Base-by-base conservation (phyloP, 2,797 vertebrate genomes). In the Paedocypris micromegethes region DNA sequence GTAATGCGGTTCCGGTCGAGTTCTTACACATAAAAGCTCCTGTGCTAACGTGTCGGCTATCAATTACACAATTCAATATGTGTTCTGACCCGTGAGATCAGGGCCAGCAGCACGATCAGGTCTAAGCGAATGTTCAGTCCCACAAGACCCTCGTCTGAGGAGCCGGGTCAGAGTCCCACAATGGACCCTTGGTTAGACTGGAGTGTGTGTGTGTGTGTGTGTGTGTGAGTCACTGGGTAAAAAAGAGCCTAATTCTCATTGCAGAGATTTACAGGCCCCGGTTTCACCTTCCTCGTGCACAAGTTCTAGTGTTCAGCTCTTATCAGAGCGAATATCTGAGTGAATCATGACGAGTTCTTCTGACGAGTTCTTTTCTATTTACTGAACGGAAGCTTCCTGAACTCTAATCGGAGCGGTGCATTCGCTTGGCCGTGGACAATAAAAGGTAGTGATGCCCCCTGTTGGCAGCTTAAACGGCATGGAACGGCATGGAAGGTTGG, bases 391-490 rank as follows among this genome's bases (percentile, higher is more conserved):
- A n/a, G n/a, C n/a, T n/a, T n/a, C n/a, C n/a, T n/a, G n/a, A 23
- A 23, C 23, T 23, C 23, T 23, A 23, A 23, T 23, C 23, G 23
- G 23, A 23, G 23, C 23, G 23, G 23, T 23, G 23, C 23, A 23
- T 23, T 23, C 23, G 23, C 23, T 23, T 23, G 23, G 23, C 23
- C 23, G 23, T 53, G 9, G 58, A 70, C 46, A 64, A 45, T 38
- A 74, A 64, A 23, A 74, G 76, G 55, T 68, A 65, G 64, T 23
- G 65, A 68, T 72, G 77, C 77, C 77, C 77, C 77, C 78, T 80
- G 62, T 80, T 76, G 80, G 77, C 73, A 63, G 66, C 42, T 70
- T 60, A 44, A n/a, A n/a, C n/a, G 23, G 23, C 23, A 23, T 23
- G 23, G 23, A 23, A 23, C n/a, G 23, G 23, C 23, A 23, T 23